Percentiles rank a stretch among this genome's conserved stretches.
Evolutionary conservation across 2,888 invertebrate genomes (phyloP).

Genomic region (Anaspis maculata): DNA sequence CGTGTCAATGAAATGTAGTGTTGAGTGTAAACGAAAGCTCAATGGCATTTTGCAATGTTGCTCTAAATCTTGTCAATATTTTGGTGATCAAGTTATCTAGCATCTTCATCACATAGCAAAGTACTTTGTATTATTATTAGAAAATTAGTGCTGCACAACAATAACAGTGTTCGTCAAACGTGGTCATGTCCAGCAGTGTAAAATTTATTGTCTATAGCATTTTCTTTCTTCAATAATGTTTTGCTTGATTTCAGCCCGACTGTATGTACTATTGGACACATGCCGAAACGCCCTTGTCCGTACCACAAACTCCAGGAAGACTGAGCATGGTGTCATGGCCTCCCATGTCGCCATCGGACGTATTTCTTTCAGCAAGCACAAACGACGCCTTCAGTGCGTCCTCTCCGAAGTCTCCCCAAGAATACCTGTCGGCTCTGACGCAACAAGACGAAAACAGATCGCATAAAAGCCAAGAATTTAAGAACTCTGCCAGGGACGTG

Average conservation of each 20-base stretch:
- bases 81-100: no score
- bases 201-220: no score
- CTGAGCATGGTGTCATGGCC: conserved; percentile 69
- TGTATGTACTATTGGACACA: conserved; percentile 89
- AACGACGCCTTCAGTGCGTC: conserved; percentile 22
- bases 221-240: no score
- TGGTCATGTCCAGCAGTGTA: no score
- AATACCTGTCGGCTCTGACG: conserved; percentile 4
- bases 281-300: conserved; percentile 59
- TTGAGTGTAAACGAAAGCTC: no score
- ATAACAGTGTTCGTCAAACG: no score
- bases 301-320: conserved; percentile 65
- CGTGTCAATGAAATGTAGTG: no score
- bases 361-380: conserved; percentile 21
- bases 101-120: no score
- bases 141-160: no score
- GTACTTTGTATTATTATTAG: no score
- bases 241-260: conserved; percentile 57
- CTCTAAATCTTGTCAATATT: no score
- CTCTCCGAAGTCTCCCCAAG: conserved; percentile 20
- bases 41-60: no score
- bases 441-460: conserved; percentile 10
- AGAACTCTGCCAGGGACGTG: conserved; percentile 34
- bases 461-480: conserved; percentile 19
- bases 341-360: conserved; percentile 42